Base-by-base conservation (phyloP, 2,888 invertebrate species). In the Chymomyza caudatula region DNA sequence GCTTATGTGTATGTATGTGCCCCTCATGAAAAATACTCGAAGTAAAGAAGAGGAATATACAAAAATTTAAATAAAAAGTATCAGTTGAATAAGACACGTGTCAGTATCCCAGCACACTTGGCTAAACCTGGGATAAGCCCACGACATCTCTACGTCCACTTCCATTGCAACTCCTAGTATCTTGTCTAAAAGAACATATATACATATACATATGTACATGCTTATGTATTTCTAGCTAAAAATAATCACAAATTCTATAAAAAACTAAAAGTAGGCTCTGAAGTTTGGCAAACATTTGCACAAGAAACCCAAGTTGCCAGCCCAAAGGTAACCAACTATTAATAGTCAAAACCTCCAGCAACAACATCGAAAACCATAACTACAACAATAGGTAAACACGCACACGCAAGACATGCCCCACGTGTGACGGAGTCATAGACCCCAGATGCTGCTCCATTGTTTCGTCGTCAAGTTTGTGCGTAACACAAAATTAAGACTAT, bases 271-370 rank as follows among this genome's bases (percentile, higher is more conserved):
- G 2, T 37, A 37, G 8, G 11, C 11, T 11, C 3, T 37, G 29
- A 37, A 37, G 29, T 37, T 37, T 37, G 29, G 11, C 11, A 11
- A 37, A 37, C 29, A 37, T 37, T 37, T 37, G 29, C 29, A 11
- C 29, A 37, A 37, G 29, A 11, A 37, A 11, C 11, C 29, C 29
- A 37, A 37, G 29, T 4, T 37, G 29, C 11, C 29, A 37, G 64
- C 78, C 65, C 61, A 61, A 47, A 68, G 78, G 77, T 64, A 66
- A 67, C 54, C 68, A 78, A 84, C 64, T 80, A 80, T 83, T 74
- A 78, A 77, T 77, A 69, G 69, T 67, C 66, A 69, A 59, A 69
- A 61, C 49, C 62, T 42, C 44, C 68, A 60, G 54, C 37, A 72
- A 42, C 23, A 29, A 66, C 43, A 43, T 56, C 59, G n/a, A n/a